Base-by-base conservation (phyloP, 37 sponge, comb jelly and placozoan genomes). In the Spongilla lacustris region DNA sequence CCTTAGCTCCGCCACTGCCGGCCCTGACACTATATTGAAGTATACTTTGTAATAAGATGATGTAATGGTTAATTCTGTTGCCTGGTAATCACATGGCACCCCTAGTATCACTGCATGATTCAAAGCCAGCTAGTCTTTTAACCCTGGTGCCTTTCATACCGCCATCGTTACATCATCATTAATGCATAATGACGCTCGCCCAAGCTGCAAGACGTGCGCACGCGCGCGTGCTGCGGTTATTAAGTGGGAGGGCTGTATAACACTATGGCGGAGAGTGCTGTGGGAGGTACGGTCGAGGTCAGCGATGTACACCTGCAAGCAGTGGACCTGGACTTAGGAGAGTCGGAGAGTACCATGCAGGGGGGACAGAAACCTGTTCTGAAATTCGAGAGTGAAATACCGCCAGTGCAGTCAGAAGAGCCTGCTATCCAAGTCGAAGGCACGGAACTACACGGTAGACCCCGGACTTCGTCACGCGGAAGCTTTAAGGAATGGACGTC, bases 401-500 rank as follows among this genome's bases (percentile, higher is more conserved):
- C 35, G 21, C 31, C 76, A 35, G 46, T 24, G 35, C 34, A 34
- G 10, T 12, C 58, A 5, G 34, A 17, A 10, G 76, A 36, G 35
- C 77, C 4, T 14, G 50, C 0, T 0, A 14, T 58, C 35, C 73
- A 67, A 2, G 35, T 86, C 0, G 81, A 80, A 25, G 88, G 88
- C 31, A 82, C 88, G 29, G 82, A 81, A 77, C 67, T 81, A 25
- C 80, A 93, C 49, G 50, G 74, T 6, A 84, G 86, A n/a, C 49
- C 81, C 12, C 26, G 90, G 28, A 32, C 88, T 11, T 24, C 68
- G 46, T 87, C 88, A 0, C 83, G 50, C 31, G 68, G 81, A 29
- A 70, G 74, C 33, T 66, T 94, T 14, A 91, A 83, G 66, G 93
- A 96, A 17, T 96, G 96, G 96, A 83, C 90, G 37, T 31, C 74